Evolutionary conservation across 2,113 vertebrate species (phyloP).

Genomic region (Loxodonta africana): DNA sequence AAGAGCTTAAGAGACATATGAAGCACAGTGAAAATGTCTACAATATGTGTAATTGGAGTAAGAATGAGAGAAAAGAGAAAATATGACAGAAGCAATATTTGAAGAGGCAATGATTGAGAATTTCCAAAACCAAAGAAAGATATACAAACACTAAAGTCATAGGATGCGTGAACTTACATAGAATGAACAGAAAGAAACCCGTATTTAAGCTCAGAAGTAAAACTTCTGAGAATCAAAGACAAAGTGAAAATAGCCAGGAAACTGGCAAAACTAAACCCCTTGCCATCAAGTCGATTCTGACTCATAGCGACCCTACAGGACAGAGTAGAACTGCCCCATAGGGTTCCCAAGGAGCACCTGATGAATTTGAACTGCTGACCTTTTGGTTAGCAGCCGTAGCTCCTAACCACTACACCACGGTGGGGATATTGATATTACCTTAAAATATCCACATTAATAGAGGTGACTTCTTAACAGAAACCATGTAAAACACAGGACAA

Average conservation of each 20-base stretch:
- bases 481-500: background rate
- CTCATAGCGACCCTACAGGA: no score
- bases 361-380: no score
- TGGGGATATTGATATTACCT: background rate
- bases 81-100: background rate
- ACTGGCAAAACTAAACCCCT: no score
- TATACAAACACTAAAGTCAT: background rate
- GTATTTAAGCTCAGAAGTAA: background rate
- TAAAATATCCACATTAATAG: background rate
- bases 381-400: no score
- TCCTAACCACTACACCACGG: no score
- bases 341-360: no score
- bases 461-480: background rate
- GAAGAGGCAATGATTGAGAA: background rate
- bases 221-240: conserved; percentile 30
- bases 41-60: background rate
- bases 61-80: conserved; percentile 47
- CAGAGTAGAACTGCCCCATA: no score
- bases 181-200: conserved; percentile 36
- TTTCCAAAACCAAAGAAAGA: conserved; percentile 59
- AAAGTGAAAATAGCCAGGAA: background rate
- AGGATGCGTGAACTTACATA: background rate
- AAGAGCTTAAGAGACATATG: background rate
- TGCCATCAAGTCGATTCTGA: no score
- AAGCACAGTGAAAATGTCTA: background rate